Base-by-base conservation (phyloP, 2,888 invertebrate species). In the Nephrotoma appendiculata region DNA sequence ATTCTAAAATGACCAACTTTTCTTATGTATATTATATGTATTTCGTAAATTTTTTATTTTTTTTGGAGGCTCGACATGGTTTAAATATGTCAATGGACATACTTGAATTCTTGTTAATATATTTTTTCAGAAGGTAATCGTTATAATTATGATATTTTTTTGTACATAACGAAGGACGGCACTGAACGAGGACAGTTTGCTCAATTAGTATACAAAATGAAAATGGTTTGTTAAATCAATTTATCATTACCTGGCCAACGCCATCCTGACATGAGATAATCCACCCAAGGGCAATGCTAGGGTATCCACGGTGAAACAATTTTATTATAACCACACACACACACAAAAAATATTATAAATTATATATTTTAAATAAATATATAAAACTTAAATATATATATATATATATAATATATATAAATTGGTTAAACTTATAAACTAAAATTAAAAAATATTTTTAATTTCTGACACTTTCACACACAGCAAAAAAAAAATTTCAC, bases 221-320 rank as follows among this genome's bases (percentile, higher is more conserved):
- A 85, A 44, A 19, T 31, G 31, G 31, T 7, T 31, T 71, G 71
- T 31, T 31, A 71, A 71, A 71, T 71, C 31, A 19, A 57, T 87
- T 71, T 71, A 87, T 87, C 85, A 93, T 92, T 92, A 94, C 94
- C 94, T 94, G 91, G 94, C 94, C 92, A 94, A 92, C 92, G 94
- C 94, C 94, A 94, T 94, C 92, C 94, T 94, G 92, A 93, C 94
- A 93, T 94, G 93, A 91, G 93, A 93, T 91, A 93, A 93, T 92
- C 93, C 93, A 90, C 92, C 92, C 90, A 92, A 91, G 90, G 93
- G 92, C 90, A 92, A 90, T 90, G 93, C 91, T 91, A 92, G 91
- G 90, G 92, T 93, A 93, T 93, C 93, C 93, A 93, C 91, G 90
- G 90, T 91, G 91, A 89, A 88, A 86, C 88, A 88, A 88, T 90